These are phyloP conservation scores for Equus quagga DNA, from an alignment of 2,113 vertebrate genomes.

Conservation along the genomic window DNA sequence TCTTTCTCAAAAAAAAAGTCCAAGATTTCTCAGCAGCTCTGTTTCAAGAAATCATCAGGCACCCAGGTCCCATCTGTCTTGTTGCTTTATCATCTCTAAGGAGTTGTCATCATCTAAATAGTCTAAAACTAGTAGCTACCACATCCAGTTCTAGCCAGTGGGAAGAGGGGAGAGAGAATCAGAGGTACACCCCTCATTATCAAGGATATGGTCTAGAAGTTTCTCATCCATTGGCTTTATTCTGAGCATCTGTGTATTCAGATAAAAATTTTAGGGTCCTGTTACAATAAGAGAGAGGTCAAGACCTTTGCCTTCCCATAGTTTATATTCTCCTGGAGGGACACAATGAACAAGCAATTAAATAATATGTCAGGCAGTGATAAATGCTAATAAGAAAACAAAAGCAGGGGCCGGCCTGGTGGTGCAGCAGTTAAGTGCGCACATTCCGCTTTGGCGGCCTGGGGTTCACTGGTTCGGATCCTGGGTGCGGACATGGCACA, in stretches of 20 bases:
- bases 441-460: no score
- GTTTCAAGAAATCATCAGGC: neutral
- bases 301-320: neutral
- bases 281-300: neutral
- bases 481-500: no score
- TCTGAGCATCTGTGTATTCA: neutral
- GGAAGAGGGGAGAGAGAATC: neutral
- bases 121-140: neutral
- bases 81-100: neutral
- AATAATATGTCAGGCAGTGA: neutral
- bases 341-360: neutral
- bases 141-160: neutral
- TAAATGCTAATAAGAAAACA: neutral
- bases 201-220: neutral
- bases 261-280: neutral
- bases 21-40: conserved; percentile 84
- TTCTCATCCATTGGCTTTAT: neutral
- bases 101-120: neutral
- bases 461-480: no score
- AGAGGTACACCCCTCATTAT: neutral
- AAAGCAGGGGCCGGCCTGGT: neutral
- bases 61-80: neutral
- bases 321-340: neutral
- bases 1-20: conserved; percentile 85
- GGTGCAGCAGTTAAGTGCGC: no score